Evolutionary conservation across 2,888 invertebrate species (phyloP), one percentile per base, ranked within the genome.

Genomic region (Tipula helvola): DNA sequence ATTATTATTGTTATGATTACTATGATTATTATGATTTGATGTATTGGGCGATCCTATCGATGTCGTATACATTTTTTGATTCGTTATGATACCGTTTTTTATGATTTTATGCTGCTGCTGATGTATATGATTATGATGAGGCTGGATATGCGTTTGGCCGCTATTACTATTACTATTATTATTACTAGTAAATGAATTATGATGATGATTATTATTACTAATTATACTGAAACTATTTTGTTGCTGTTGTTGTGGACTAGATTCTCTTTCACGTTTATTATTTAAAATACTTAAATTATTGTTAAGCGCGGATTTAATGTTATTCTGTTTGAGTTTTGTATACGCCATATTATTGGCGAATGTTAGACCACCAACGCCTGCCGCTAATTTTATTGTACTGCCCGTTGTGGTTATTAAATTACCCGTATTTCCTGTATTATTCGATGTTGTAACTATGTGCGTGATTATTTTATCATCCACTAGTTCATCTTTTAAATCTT

Each of bases 401-500:
- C 90, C 89, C 1, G 88, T 87, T 13, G 88, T 57, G 87, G 88
- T 88, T 86, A 71, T 87, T 88, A 86, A 86, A 87, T 87, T 86
- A 18, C 86, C 47, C 36, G 36, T 84, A 90, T 87, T 47, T 88
- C 88, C 87, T 89, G 88, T 87, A 57, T 83, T 89, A 89, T 86
- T 89, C 87, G 90, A 88, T 90, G 92, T 92, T 39, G 84, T 84
- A 28, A 47, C 47, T 16, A 52, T n/a, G 10, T 52, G 52, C 36
- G 28, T 36, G n/a, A 90, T 88, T 88, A 92, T 92, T 87, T 88
- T 88, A 86, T 90, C 90, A 36, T 89, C 89, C 86, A 92, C 94
- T 88, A 95, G 91, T 88, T 94, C 94, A 88, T 93, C 92, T 88
- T 93, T 90, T 88, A 95, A 91, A 91, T 95, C 95, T 89, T 95